phyloP scores from a whole-genome alignment of 1,140 invertebrate species.

The Drosophila rufa region DNA sequence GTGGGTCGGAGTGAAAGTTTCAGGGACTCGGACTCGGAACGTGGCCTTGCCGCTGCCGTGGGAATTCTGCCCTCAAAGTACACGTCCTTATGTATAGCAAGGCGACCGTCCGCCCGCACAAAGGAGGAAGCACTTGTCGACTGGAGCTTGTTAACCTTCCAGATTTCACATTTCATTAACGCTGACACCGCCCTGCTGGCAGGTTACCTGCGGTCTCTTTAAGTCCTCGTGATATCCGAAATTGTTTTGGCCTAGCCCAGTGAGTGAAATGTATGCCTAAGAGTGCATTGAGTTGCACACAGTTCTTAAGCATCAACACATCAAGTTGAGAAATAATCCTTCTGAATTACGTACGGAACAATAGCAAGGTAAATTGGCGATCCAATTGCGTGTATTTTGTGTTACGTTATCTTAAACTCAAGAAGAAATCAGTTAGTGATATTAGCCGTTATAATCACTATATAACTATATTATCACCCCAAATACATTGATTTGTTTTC shows the following conservation, averaged over 20 bases:
- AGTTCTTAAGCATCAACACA: background rate
- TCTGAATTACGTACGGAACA: background rate
- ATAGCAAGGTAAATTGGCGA: constrained; percentile 16
- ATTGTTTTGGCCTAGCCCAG: background rate
- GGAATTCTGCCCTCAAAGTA: constrained; percentile 52
- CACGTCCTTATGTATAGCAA: constrained; percentile 40
- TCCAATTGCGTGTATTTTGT: background rate
- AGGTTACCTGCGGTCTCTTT: constrained; percentile 47
- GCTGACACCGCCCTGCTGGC: constrained; percentile 49
- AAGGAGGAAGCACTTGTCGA: constrained; percentile 15
- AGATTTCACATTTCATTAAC: constrained; percentile 67
- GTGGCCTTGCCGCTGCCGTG: constrained; percentile 68
- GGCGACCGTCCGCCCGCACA: background rate
- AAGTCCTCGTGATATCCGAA: constrained; percentile 6
- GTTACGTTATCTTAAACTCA: too few relatives aligned
- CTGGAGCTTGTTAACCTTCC: constrained; percentile 31
- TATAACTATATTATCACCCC: background rate
- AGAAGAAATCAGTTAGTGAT: too few relatives aligned
- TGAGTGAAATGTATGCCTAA: constrained; percentile 26
- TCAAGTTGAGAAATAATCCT: background rate
- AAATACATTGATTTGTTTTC: background rate
- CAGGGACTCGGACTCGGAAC: constrained; percentile 30
- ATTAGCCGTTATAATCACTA: too few relatives aligned
- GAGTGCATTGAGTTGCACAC: constrained; percentile 17
- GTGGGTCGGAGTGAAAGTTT: constrained; percentile 35